phyloP scores from a whole-genome alignment of 2,797 vertebrate species.

The Microchirus variegatus region DNA sequence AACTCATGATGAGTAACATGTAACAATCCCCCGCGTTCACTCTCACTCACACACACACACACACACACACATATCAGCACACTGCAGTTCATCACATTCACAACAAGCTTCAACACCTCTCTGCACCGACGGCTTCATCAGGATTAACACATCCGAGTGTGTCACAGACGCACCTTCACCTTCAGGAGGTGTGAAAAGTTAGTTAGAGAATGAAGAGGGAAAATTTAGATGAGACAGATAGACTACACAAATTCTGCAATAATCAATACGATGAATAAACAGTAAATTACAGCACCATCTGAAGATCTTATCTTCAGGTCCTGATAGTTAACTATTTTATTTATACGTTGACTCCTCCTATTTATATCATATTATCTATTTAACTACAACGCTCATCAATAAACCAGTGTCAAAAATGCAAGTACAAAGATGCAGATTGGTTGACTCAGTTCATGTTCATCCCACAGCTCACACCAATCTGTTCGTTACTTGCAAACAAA shows the following conservation, averaged over 20 bases:
- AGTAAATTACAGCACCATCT: too few relatives aligned
- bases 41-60: neutral
- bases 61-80: slow-evolving; percentile 21
- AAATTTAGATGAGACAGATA: neutral
- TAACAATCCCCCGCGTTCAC: neutral
- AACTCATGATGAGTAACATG: neutral
- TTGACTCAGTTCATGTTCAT: neutral
- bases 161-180: slow-evolving; percentile 32
- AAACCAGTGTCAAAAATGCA: neutral
- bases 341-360: too few relatives aligned
- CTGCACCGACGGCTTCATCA: slow-evolving; percentile 42
- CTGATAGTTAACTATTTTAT: too few relatives aligned
- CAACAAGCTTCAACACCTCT: slow-evolving; percentile 58
- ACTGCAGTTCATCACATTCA: slow-evolving; percentile 45
- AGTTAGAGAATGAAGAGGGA: neutral
- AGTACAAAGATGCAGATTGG: neutral
- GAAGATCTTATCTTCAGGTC: too few relatives aligned
- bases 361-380: too few relatives aligned
- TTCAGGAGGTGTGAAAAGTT: slow-evolving; percentile 35
- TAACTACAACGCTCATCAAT: too few relatives aligned
- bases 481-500: slow-evolving; percentile 38
- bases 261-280: neutral
- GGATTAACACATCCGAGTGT: slow-evolving; percentile 21
- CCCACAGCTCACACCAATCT: slow-evolving; percentile 20
- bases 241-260: neutral